A percentile compares a stretch with the other conserved stretches of the same genome.
Evolutionary conservation across 2,888 invertebrate species (phyloP).

Genomic region (Argynnis bischoffii): DNA sequence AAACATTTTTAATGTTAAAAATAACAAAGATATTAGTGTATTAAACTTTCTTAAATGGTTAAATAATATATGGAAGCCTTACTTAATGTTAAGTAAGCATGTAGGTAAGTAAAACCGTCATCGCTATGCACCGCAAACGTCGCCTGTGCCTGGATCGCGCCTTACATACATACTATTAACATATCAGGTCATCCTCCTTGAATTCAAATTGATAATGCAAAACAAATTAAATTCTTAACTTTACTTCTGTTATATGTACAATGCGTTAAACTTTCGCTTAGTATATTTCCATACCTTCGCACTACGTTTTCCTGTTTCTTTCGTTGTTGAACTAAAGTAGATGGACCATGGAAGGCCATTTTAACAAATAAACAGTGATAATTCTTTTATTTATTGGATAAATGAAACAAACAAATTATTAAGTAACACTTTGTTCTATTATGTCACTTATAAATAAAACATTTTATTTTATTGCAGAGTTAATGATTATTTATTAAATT

Average conservation of each 20-base stretch:
- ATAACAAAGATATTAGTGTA: neutral
- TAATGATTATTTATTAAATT: no score
- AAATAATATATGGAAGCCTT: neutral
- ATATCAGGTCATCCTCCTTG: constrained; percentile 5
- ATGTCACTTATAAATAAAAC: no score
- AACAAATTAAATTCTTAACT: neutral
- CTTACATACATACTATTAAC: constrained; percentile 16
- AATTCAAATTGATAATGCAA: constrained; percentile 10
- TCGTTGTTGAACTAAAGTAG: no score
- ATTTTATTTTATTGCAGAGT: no score
- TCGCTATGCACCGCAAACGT: constrained; percentile 9
- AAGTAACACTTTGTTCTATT: no score
- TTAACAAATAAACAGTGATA: no score
- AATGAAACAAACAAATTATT: no score
- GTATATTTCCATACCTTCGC: neutral
- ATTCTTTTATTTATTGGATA: no score
- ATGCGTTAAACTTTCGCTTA: neutral
- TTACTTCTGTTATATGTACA: neutral
- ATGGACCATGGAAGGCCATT: no score
- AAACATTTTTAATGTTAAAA: neutral
- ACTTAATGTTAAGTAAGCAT: constrained; percentile 7
- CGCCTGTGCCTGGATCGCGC: constrained; percentile 14
- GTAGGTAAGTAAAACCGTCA: constrained; percentile 12
- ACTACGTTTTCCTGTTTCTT: no score
- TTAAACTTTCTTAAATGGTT: neutral